Evolutionary conservation across 2,888 invertebrate species (phyloP).

Genomic region (Heterodera filipjevi): DNA sequence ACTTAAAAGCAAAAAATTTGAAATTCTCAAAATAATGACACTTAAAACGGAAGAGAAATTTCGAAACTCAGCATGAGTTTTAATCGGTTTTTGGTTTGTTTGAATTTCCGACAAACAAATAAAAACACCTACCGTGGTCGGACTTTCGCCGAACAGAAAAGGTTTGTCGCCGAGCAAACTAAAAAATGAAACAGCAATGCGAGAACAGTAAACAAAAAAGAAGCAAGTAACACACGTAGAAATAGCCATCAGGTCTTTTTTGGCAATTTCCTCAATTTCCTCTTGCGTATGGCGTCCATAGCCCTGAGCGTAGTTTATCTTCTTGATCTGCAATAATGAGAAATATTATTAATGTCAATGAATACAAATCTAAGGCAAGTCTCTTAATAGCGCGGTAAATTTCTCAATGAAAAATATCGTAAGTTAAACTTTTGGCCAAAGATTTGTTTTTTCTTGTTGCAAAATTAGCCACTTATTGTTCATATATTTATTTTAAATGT

Average conservation of each 20-base stretch:
- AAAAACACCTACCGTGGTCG: conserved; percentile 68
- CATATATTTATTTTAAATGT: too few relatives aligned
- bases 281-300: conserved; percentile 66
- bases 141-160: conserved; percentile 48
- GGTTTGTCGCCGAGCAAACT: conserved; percentile 60
- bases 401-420: conserved; percentile 18
- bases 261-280: conserved; percentile 65
- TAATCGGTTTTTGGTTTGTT: too few relatives aligned
- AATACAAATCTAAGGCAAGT: too few relatives aligned
- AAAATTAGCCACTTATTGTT: too few relatives aligned
- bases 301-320: conserved; percentile 60
- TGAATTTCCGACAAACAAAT: background rate
- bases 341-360: too few relatives aligned
- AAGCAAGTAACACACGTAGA: conserved; percentile 49
- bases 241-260: conserved; percentile 65
- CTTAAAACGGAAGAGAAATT: too few relatives aligned
- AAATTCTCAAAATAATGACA: background rate
- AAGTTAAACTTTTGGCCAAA: too few relatives aligned
- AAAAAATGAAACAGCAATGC: background rate
- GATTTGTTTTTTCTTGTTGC: too few relatives aligned
- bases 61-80: too few relatives aligned
- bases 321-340: conserved; percentile 47
- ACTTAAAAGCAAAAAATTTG: conserved; percentile 28
- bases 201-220: background rate
- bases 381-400: too few relatives aligned